Conservation (phyloP, 2,797 vertebrate genomes). For the Hylomyscus alleni region DNA sequence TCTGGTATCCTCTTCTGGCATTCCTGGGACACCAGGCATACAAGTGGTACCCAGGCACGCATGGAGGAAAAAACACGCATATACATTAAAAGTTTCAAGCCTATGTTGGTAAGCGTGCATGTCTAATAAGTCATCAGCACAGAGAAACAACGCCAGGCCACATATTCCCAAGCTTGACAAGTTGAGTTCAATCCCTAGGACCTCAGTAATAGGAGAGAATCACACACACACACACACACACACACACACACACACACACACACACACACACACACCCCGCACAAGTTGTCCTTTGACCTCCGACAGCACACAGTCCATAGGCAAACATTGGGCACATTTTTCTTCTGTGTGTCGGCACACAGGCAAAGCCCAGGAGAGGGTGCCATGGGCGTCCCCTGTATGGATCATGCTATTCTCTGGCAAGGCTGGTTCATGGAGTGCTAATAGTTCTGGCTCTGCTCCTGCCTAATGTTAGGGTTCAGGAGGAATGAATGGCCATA, state of each 20-base stretch:
- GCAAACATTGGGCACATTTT: background rate
- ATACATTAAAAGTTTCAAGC: background rate
- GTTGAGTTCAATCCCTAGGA: background rate
- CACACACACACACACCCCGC: no score
- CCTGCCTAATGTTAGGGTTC: background rate
- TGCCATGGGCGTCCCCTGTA: background rate
- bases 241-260: background rate
- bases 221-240: background rate
- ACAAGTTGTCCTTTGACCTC: background rate
- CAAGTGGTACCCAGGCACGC: background rate
- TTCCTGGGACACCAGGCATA: background rate
- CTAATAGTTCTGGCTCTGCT: background rate
- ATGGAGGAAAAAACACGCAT: background rate
- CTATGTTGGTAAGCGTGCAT: background rate
- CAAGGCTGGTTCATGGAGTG: background rate
- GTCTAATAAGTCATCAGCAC: no score
- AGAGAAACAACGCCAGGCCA: no score
- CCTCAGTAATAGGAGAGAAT: background rate
- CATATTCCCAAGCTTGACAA: background rate
- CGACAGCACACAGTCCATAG: background rate
- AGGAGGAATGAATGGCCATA: background rate
- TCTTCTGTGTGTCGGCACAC: background rate
- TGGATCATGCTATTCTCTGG: background rate
- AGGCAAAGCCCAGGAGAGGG: background rate
- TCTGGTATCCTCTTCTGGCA: background rate